Percentiles rank a stretch among this genome's conserved stretches.
These are phyloP conservation scores for Orchesella cincta DNA, from an alignment of 1,140 invertebrate species.

Conservation along the genomic window DNA sequence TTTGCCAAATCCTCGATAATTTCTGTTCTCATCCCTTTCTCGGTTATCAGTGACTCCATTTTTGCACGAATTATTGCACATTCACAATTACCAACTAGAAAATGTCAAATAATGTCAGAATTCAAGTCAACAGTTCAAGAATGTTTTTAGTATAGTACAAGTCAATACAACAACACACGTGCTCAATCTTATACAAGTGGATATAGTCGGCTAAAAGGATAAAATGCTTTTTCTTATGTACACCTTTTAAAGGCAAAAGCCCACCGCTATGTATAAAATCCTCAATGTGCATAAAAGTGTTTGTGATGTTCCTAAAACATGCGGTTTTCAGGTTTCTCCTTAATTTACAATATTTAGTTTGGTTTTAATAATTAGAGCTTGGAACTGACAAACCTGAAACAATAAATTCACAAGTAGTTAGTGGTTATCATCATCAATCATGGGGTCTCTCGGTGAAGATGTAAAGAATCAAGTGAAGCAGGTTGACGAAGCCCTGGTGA, in stretches of 20 bases:
- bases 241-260: not conserved
- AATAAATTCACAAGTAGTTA: too few species aligned
- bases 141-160: not conserved
- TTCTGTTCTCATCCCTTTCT: not conserved
- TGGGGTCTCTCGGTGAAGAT: not conserved
- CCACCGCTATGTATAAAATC: not conserved
- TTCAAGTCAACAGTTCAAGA: not conserved
- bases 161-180: not conserved
- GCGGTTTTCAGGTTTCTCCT: not conserved
- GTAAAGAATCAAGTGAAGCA: slow-evolving; percentile 34
- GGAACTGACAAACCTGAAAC: too few species aligned
- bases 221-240: too few species aligned
- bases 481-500: slow-evolving; percentile 35
- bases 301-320: not conserved
- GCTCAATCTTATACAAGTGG: too few species aligned
- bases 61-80: not conserved
- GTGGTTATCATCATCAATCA: not conserved
- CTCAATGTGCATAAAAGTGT: not conserved
- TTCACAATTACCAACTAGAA: too few species aligned
- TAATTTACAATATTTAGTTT: not conserved
- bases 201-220: too few species aligned
- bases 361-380: not conserved
- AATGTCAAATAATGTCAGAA: not conserved
- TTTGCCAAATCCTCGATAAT: slow-evolving; percentile 22
- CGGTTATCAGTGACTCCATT: not conserved